Percentiles rank a stretch among this genome's conserved stretches.
Evolutionary conservation across 1,140 invertebrate genomes (phyloP).

Genomic region (Halyomorpha halys): DNA sequence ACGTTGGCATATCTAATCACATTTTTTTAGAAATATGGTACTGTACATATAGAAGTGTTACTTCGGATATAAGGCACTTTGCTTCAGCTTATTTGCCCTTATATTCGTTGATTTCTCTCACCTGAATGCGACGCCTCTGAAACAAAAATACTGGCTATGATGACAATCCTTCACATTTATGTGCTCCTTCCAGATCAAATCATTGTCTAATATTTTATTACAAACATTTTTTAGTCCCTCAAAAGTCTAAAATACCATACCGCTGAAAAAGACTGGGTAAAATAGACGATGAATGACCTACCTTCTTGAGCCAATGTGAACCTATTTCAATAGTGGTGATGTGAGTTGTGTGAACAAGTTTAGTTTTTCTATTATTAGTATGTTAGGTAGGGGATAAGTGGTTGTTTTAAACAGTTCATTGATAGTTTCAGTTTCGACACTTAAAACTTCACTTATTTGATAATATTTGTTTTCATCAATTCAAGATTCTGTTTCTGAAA

Average conservation of each 20-base stretch:
- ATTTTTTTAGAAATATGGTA: slow-evolving; percentile 19
- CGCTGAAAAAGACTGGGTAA: slow-evolving; percentile 6
- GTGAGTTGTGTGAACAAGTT: slow-evolving; percentile 18
- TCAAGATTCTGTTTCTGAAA: background rate
- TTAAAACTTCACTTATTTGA: no score
- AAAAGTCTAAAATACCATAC: slow-evolving; percentile 11
- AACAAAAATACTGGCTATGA: slow-evolving; percentile 1
- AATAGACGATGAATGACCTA: slow-evolving; percentile 19
- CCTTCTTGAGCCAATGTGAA: slow-evolving; percentile 19
- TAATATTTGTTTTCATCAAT: no score
- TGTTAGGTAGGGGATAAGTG: background rate
- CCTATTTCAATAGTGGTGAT: slow-evolving; percentile 19
- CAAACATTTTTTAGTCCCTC: slow-evolving; percentile 17
- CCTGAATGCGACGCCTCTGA: slow-evolving; percentile 5
- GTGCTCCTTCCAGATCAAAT: slow-evolving; percentile 22
- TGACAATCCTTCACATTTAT: slow-evolving; percentile 19
- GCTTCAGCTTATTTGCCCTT: slow-evolving; percentile 6
- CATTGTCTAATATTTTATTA: slow-evolving; percentile 21
- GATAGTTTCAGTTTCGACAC: no score
- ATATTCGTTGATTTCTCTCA: slow-evolving; percentile 10
- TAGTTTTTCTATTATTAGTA: slow-evolving; percentile 1
- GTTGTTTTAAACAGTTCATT: no score
- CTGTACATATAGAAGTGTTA: slow-evolving; percentile 16
- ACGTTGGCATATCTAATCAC: slow-evolving; percentile 3
- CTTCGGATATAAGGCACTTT: slow-evolving; percentile 15